Evolutionary conservation across 1,140 invertebrate genomes (phyloP).

Genomic region (Hyles euphorbiae): DNA sequence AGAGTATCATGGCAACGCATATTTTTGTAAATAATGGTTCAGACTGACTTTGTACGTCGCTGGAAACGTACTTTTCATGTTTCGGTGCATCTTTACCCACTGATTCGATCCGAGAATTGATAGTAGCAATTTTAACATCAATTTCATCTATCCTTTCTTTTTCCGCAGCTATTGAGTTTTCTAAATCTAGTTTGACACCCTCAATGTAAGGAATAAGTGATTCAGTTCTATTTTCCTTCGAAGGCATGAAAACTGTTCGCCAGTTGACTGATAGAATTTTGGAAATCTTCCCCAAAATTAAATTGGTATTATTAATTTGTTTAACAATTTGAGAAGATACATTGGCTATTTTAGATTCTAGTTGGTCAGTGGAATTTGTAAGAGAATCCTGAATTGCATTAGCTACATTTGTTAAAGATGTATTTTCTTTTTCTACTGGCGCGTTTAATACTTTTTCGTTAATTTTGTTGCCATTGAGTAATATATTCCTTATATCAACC

Average conservation of each 20-base stretch:
- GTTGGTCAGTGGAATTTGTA: conserved; percentile 5
- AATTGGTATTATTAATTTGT: conserved; percentile 19
- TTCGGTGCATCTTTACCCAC: conserved; percentile 8
- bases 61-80: conserved; percentile 19
- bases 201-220: conserved; percentile 22
- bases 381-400: conserved; percentile 11
- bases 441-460: conserved; percentile 4
- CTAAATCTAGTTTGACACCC: conserved; percentile 21
- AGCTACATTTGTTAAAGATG: conserved; percentile 6
- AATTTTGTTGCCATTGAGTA: conserved; percentile 1
- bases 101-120: conserved; percentile 12
- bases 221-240: conserved; percentile 6
- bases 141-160: conserved; percentile 24
- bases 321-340: conserved; percentile 12
- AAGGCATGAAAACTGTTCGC: conserved; percentile 6
- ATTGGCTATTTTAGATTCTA: conserved; percentile 13
- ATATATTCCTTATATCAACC: conserved; percentile 6
- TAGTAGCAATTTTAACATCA: conserved; percentile 16
- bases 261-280: conserved; percentile 10
- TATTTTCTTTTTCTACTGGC: background rate
- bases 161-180: conserved; percentile 21
- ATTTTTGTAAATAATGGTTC: conserved; percentile 27
- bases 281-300: conserved; percentile 25
- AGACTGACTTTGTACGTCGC: conserved; percentile 1
- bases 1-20: conserved; percentile 31